Conservation (phyloP, 2,888 invertebrate genomes). For the Hemistola chrysoprasaria region DNA sequence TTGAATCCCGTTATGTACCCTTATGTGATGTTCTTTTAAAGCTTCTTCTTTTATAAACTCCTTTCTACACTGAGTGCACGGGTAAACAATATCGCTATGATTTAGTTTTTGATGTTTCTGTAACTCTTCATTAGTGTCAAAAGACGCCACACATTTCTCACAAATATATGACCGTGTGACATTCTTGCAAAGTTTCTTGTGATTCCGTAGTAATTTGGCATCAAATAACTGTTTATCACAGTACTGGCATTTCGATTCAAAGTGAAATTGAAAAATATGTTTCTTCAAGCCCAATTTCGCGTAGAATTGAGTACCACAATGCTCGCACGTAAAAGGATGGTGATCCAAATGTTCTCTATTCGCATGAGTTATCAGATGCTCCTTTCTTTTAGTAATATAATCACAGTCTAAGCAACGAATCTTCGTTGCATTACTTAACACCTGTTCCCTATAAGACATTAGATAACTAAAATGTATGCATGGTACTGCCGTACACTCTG, state of each 20-base stretch:
- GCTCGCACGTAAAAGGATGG: slow-evolving; percentile 51
- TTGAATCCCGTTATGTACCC: slow-evolving; percentile 48
- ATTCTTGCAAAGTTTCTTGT: slow-evolving; percentile 39
- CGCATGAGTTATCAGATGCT: slow-evolving; percentile 48
- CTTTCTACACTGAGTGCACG: slow-evolving; percentile 48
- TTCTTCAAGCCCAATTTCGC: slow-evolving; percentile 48
- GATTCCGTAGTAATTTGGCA: slow-evolving; percentile 33
- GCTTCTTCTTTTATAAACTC: slow-evolving; percentile 38
- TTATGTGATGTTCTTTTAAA: slow-evolving; percentile 46
- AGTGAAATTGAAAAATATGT: slow-evolving; percentile 50
- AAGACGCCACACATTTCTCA: slow-evolving; percentile 45
- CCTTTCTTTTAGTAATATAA: slow-evolving; percentile 48
- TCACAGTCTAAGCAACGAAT: slow-evolving; percentile 53
- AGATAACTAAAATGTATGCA: slow-evolving; percentile 54
- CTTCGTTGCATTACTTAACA: slow-evolving; percentile 37
- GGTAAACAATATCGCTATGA: slow-evolving; percentile 40
- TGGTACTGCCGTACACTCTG: slow-evolving; percentile 46
- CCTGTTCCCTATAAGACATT: slow-evolving; percentile 48
- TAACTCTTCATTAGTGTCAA: slow-evolving; percentile 39
- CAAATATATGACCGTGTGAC: slow-evolving; percentile 38
- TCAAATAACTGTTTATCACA: slow-evolving; percentile 49
- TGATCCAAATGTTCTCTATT: slow-evolving; percentile 57
- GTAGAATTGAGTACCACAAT: slow-evolving; percentile 53
- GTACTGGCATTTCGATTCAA: slow-evolving; percentile 44
- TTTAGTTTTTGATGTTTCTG: slow-evolving; percentile 37